Evolutionary conservation across 2,888 invertebrate genomes (phyloP), one percentile per base, ranked within the genome.

Genomic region (Beris chalybata): DNA sequence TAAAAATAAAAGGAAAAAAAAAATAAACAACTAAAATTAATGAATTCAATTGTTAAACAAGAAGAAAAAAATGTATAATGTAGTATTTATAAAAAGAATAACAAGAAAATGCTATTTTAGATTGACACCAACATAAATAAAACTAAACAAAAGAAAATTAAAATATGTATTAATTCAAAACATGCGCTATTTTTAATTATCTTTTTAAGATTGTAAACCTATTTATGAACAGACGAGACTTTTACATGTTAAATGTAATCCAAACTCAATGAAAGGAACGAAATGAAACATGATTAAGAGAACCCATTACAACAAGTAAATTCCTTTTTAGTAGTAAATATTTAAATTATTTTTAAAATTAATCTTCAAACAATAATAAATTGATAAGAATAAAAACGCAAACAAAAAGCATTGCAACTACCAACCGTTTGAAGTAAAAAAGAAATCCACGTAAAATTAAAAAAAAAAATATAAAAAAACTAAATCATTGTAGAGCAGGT

Each of bases 51-150:
- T 67, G 65, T 69, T 66, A 64, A 64, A 66, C 50, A 59, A 68
- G 66, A 59, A 57, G 43, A 13, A 22, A 61, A 64, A 63, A 66
- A 30, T 38, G 38, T 53, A 69, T 38, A 38, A 38, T 5, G 64
- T 59, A 66, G 54, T 66, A 66, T 64, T 69, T 59, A 69, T 67
- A 69, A 64, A 58, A 66, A 44, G 53, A 53, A 54, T 53, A 61
- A 64, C 30, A 57, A 64, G 52, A 64, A 48, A 58, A 67, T 57
- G 67, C 67, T 67, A 67, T 67, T 67, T 64, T 69, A 69, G 69
- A 69, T 69, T 67, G 69, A 69, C 69, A 69, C 69, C 65, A 67
- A 69, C 52, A 66, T 64, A 4, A 61, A 59, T 52, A 32, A 63
- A 43, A 47, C 4, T 9, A 22, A 50, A 61, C 11, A 61, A 32